phyloP scores from a whole-genome alignment of 2,797 vertebrate species.

The Holocentrus rufus region DNA sequence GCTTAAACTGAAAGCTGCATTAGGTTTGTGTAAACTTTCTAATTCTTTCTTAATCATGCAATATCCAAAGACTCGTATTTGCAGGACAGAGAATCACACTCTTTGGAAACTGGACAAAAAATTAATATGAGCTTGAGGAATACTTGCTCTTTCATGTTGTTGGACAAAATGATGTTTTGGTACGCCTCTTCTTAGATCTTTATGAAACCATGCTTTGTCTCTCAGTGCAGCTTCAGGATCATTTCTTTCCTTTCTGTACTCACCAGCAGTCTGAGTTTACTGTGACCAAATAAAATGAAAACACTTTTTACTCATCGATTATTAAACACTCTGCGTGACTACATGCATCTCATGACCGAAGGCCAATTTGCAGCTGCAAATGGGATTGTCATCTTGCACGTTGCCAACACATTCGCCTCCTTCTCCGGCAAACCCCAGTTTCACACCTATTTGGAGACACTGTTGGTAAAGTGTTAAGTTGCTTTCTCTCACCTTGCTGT shows the following conservation, averaged over 20 bases:
- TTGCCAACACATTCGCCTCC: conserved; percentile 25
- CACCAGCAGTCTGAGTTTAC: too few species aligned
- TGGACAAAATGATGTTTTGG: too few species aligned
- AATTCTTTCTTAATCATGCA: neutral
- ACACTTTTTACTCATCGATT: neutral
- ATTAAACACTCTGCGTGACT: neutral
- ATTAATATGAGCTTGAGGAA: too few species aligned
- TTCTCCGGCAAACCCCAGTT: conserved; percentile 37
- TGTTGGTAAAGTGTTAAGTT: conserved; percentile 47
- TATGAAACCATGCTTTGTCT: too few species aligned
- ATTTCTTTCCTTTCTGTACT: too few species aligned
- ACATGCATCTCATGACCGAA: neutral
- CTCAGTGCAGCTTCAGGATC: too few species aligned
- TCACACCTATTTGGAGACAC: conserved; percentile 54
- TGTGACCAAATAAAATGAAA: too few species aligned
- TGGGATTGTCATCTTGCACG: conserved; percentile 44
- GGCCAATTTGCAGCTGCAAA: conserved; percentile 45
- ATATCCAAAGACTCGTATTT: neutral
- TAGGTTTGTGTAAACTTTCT: too few species aligned
- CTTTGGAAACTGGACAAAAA: neutral
- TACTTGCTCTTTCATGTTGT: too few species aligned
- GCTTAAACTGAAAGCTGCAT: neutral
- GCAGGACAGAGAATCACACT: neutral
- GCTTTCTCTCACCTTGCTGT: conserved; percentile 17
- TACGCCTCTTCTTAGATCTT: too few species aligned